Percentiles rank a stretch among this genome's conserved stretches.
Conservation (phyloP, 2,888 invertebrate species). For the Augochlorella aurata region DNA sequence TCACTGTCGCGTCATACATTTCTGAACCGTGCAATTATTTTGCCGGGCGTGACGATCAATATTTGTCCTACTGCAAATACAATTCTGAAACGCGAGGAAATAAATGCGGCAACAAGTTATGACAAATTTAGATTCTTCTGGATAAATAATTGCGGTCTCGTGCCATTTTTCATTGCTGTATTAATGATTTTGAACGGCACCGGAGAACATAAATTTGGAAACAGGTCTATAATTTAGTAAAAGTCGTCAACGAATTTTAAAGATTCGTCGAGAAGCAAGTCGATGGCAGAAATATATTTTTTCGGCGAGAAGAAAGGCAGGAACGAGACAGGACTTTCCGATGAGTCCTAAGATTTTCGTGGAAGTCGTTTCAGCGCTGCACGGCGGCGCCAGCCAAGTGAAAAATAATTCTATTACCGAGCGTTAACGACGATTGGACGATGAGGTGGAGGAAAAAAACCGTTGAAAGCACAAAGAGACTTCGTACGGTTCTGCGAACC, state of each 20-base stretch:
- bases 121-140: no score
- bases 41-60: no score
- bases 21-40: no score
- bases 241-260: no score
- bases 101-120: no score
- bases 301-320: neutral
- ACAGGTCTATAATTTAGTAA: no score
- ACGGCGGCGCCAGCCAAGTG: slow-evolving; percentile 1
- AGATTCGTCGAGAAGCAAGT: neutral
- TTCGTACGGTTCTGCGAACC: neutral
- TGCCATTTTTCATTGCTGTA: no score
- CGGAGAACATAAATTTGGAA: no score
- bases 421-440: neutral
- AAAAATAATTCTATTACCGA: neutral
- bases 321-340: neutral
- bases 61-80: no score
- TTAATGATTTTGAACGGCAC: no score
- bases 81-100: no score
- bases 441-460: neutral
- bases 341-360: slow-evolving; percentile 25
- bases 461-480: neutral
- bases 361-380: slow-evolving; percentile 5
- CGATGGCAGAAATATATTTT: neutral
- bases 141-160: no score
- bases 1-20: neutral